Conservation (phyloP, 2,797 vertebrate species). For the Danio aesculapii region DNA sequence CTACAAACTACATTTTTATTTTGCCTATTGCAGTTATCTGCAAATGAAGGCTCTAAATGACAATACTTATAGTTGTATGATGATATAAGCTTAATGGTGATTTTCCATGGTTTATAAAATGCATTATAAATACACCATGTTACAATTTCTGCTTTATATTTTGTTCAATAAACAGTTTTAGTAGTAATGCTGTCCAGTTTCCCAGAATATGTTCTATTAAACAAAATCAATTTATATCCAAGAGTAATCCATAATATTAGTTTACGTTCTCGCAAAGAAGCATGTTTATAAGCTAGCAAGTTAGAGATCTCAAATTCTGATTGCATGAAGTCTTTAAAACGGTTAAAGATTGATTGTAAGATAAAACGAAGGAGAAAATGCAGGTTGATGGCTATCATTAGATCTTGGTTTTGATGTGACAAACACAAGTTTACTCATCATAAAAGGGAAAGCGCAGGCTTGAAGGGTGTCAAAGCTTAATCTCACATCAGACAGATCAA, state of each 20-base stretch:
- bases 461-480: conserved; percentile 40
- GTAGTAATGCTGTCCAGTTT: not conserved
- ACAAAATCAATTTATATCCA: not conserved
- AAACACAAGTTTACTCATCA: conserved; percentile 34
- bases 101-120: too few species aligned
- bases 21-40: too few species aligned
- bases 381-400: conserved; percentile 28
- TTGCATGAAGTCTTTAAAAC: conserved; percentile 6
- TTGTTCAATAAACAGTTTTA: not conserved
- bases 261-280: not conserved
- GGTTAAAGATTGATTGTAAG: not conserved
- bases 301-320: not conserved
- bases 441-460: conserved; percentile 23
- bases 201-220: not conserved
- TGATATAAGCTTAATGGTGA: too few species aligned
- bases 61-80: too few species aligned
- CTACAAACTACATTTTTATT: too few species aligned
- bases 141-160: not conserved
- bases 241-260: not conserved
- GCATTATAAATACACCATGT: not conserved
- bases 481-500: conserved; percentile 46
- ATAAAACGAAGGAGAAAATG: conserved; percentile 15
- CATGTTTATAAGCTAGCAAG: not conserved
- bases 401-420: conserved; percentile 35
- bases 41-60: too few species aligned